These are phyloP conservation scores for Folsomia candida DNA, from an alignment of 2,888 invertebrate genomes.

Conservation along the genomic window DNA sequence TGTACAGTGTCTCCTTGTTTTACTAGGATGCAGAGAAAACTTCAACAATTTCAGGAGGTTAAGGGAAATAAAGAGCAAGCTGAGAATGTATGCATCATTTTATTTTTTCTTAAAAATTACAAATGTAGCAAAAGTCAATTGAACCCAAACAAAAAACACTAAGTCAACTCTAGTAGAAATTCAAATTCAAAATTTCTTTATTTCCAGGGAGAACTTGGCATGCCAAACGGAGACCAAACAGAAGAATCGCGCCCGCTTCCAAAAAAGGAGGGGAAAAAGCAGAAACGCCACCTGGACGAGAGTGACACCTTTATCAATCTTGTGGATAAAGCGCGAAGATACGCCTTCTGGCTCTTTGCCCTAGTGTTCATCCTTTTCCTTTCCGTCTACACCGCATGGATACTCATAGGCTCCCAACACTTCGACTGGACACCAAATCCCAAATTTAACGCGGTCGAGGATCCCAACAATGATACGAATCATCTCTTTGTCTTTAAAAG, in stretches of 20 bases:
- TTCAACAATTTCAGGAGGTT: background rate
- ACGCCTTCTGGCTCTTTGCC: conserved; percentile 26
- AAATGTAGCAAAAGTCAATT: background rate
- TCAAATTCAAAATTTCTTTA: background rate
- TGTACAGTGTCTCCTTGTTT: no score
- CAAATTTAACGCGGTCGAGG: conserved; percentile 23
- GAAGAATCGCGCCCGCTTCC: no score
- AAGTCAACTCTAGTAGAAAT: background rate
- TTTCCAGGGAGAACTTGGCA: background rate
- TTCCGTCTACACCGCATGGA: conserved; percentile 31
- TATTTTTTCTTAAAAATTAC: background rate
- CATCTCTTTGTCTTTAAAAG: background rate
- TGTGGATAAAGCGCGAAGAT: conserved; percentile 30
- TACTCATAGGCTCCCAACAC: conserved; percentile 24
- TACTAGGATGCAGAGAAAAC: background rate
- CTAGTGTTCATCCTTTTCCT: conserved; percentile 26
- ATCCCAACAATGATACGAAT: background rate
- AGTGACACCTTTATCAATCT: conserved; percentile 3
- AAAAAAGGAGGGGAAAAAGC: no score
- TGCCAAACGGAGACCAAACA: background rate
- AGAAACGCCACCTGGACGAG: no score
- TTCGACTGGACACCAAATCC: conserved; percentile 27
- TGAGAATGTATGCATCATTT: background rate
- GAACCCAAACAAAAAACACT: no score
- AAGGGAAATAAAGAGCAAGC: background rate